phyloP scores from a whole-genome alignment of 2,797 vertebrate species.

The Ciconia nigra region DNA sequence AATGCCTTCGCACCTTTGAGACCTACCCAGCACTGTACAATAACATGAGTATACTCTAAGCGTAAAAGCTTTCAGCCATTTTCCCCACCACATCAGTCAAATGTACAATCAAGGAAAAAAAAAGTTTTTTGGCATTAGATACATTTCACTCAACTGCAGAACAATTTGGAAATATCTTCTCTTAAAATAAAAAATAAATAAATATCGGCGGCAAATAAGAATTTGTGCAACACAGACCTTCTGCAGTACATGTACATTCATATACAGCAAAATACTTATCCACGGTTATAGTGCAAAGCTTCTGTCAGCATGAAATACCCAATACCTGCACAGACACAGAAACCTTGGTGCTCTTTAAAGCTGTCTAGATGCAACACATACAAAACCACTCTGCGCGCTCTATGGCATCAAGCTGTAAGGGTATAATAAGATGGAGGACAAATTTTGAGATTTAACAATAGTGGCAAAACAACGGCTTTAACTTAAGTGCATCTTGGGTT shows the following conservation, averaged over 20 bases:
- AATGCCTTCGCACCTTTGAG: background rate
- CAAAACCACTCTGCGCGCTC: background rate
- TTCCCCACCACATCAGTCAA: background rate
- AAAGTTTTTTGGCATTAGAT: background rate
- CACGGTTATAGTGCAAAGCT: conserved; percentile 48
- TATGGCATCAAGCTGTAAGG: background rate
- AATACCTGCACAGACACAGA: background rate
- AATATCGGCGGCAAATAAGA: conserved; percentile 18
- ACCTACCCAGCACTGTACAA: background rate
- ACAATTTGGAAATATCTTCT: conserved; percentile 6
- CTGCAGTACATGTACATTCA: conserved; percentile 42
- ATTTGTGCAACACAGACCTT: conserved; percentile 30
- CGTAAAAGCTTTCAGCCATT: background rate
- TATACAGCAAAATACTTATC: conserved; percentile 18
- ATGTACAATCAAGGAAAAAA: background rate
- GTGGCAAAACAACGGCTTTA: conserved; percentile 15
- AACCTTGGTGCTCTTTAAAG: background rate
- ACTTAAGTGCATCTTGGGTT: background rate
- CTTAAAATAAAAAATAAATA: conserved; percentile 51
- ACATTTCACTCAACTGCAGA: conserved; percentile 15
- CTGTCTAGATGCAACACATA: background rate
- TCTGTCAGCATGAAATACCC: conserved; percentile 13
- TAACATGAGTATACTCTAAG: background rate
- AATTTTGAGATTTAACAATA: background rate
- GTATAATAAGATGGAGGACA: background rate